These are phyloP conservation scores for Anthrax anthrax DNA, from an alignment of 2,888 invertebrate species.

Conservation along the genomic window DNA sequence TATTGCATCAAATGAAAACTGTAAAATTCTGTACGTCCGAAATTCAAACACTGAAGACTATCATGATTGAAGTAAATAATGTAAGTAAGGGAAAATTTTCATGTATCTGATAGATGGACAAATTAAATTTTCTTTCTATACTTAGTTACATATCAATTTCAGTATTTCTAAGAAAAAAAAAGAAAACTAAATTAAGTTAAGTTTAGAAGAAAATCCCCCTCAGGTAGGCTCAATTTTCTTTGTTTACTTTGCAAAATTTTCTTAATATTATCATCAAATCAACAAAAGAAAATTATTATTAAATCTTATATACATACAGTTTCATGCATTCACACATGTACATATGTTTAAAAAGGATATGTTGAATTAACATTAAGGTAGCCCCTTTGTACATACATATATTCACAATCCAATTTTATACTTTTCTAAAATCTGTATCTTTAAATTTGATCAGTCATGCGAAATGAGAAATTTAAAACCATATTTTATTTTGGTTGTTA, in stretches of 20 bases:
- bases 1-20: no score
- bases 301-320: no score
- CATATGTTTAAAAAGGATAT: no score
- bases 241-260: constrained; percentile 10
- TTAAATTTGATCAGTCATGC: constrained; percentile 12
- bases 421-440: constrained; percentile 11
- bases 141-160: constrained; percentile 8
- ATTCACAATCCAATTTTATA: constrained; percentile 6
- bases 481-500: constrained; percentile 6
- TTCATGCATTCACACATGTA: no score
- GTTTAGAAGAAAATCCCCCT: constrained; percentile 7
- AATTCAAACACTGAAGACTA: no score
- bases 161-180: neutral
- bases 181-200: constrained; percentile 1
- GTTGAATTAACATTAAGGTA: no score
- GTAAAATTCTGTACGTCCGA: no score
- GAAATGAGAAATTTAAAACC: constrained; percentile 13
- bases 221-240: constrained; percentile 9
- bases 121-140: constrained; percentile 11
- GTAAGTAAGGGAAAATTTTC: no score
- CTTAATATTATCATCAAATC: constrained; percentile 2
- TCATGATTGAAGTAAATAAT: no score
- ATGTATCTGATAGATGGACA: no score
- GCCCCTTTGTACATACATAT: no score
- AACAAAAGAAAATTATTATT: no score